These are phyloP conservation scores for Frieseomelitta varia DNA, from an alignment of 1,140 invertebrate genomes.

Conservation along the genomic window DNA sequence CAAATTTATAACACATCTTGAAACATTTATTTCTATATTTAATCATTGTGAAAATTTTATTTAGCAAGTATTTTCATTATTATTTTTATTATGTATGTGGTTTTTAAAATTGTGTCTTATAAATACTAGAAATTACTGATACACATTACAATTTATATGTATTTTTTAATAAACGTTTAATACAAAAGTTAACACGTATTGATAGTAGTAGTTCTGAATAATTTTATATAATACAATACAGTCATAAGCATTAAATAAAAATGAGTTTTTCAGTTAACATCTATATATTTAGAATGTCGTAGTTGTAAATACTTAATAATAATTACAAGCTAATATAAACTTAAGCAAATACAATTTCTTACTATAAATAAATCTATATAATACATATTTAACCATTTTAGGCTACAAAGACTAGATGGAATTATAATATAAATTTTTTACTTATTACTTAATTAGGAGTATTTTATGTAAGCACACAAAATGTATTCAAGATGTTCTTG, in stretches of 20 bases:
- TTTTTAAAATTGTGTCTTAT: constrained; percentile 11
- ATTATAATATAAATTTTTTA: constrained; percentile 39
- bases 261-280: neutral
- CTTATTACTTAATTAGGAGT: constrained; percentile 35
- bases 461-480: constrained; percentile 4
- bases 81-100: constrained; percentile 3
- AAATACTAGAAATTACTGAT: constrained; percentile 17
- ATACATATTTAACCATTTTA: constrained; percentile 6
- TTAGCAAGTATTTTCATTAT: constrained; percentile 9
- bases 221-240: constrained; percentile 22
- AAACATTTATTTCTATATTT: constrained; percentile 19
- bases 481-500: neutral
- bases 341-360: constrained; percentile 21
- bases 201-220: constrained; percentile 14
- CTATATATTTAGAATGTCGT: constrained; percentile 7
- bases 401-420: constrained; percentile 39
- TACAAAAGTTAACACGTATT: constrained; percentile 42
- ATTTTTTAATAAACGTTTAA: constrained; percentile 57
- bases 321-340: constrained; percentile 17
- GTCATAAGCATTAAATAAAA: constrained; percentile 2
- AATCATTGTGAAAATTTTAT: neutral
- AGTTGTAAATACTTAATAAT: constrained; percentile 14
- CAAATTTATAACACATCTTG: constrained; percentile 12
- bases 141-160: constrained; percentile 47
- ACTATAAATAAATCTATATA: constrained; percentile 33